These are phyloP conservation scores for Sphyrna mokarran DNA, from an alignment of 2,113 vertebrate species.

Conservation along the genomic window DNA sequence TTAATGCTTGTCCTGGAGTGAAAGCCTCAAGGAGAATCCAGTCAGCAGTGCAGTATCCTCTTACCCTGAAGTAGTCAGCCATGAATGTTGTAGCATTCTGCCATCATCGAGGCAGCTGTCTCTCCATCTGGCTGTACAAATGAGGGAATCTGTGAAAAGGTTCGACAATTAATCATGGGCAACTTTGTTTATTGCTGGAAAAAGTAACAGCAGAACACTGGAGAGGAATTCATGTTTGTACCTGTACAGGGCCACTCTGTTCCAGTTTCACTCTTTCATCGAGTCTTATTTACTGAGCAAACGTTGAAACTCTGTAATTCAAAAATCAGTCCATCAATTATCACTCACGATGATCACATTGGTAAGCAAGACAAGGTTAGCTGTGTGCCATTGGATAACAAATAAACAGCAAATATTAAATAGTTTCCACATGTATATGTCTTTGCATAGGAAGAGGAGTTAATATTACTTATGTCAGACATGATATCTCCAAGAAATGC, in stretches of 20 bases:
- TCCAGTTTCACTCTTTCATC: neutral
- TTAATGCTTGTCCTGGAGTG: neutral
- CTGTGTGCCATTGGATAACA: neutral
- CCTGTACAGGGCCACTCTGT: neutral
- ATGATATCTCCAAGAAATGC: neutral
- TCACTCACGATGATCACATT: too few relatives aligned
- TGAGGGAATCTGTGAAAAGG: neutral
- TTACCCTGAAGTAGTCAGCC: neutral
- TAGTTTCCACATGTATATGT: neutral
- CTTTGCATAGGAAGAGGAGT: neutral
- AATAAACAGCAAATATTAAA: neutral
- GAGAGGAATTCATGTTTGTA: neutral
- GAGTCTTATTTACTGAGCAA: neutral
- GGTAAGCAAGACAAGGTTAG: neutral
- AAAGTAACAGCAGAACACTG: neutral
- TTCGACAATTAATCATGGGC: neutral
- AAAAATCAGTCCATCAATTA: neutral
- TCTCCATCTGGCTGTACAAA: neutral
- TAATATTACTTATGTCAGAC: neutral
- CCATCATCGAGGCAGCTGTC: neutral
- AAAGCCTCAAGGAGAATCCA: neutral
- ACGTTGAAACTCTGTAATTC: neutral
- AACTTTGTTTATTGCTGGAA: neutral
- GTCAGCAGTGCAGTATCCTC: neutral
- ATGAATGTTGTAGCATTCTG: neutral